phyloP scores from a whole-genome alignment of 2,797 vertebrate species.

The Lacerta viridis region DNA sequence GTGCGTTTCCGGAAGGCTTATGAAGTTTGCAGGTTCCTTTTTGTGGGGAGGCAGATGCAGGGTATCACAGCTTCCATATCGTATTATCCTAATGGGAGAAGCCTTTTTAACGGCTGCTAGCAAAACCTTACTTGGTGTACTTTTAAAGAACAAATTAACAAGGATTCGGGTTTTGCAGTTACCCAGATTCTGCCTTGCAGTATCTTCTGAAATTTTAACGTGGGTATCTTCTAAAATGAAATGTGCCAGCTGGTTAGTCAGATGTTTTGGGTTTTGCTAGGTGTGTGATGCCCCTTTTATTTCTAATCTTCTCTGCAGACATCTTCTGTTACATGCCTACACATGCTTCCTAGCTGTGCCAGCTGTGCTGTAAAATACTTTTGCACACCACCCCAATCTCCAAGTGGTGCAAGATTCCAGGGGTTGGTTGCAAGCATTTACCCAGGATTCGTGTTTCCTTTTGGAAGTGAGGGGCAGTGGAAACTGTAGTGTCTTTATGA shows the following conservation, averaged over 20 bases:
- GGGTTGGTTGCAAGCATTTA: no score
- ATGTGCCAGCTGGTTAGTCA: not conserved
- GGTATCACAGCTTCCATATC: not conserved
- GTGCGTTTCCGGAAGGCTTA: not conserved
- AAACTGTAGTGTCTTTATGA: no score
- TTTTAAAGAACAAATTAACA: not conserved
- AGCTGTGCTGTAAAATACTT: not conserved
- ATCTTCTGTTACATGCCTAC: not conserved
- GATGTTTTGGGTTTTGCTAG: not conserved
- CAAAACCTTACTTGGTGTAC: not conserved
- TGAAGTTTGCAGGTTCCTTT: not conserved
- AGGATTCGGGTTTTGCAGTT: not conserved
- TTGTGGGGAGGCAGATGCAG: not conserved
- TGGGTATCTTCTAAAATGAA: not conserved
- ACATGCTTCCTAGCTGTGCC: not conserved
- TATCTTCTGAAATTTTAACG: not conserved
- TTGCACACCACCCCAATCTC: no score
- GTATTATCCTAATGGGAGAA: not conserved
- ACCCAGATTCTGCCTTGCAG: no score
- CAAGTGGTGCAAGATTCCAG: no score
- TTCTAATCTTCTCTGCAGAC: not conserved
- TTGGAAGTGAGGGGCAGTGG: no score
- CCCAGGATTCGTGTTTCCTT: no score
- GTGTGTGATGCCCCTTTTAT: not conserved
- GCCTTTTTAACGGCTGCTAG: not conserved